Evolutionary conservation across 2,888 invertebrate genomes (phyloP).

Genomic region (Dryobota labecula): DNA sequence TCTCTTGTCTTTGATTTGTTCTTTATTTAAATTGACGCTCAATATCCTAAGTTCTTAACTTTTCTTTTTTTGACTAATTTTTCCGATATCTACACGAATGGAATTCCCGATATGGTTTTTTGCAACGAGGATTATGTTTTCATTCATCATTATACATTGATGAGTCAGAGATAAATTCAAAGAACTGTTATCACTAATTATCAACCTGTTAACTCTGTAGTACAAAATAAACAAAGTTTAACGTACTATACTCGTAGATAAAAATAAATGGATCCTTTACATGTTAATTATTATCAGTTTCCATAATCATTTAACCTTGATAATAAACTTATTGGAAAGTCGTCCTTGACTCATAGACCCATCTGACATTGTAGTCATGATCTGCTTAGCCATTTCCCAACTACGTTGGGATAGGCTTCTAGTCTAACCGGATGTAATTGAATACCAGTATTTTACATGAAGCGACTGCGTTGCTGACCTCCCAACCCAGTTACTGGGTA

Average conservation of each 20-base stretch:
- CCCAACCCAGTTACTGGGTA: neutral
- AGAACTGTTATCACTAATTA: constrained; percentile 27
- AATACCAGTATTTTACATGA: neutral
- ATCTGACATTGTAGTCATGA: neutral
- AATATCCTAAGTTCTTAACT: neutral
- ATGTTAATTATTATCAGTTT: neutral
- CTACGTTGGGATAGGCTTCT: neutral
- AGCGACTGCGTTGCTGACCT: neutral
- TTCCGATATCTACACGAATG: neutral
- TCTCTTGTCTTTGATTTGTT: neutral
- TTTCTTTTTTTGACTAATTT: neutral
- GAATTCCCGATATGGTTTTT: neutral
- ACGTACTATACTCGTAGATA: constrained; percentile 34
- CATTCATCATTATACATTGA: constrained; percentile 5
- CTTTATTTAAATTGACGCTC: neutral
- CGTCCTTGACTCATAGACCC: neutral
- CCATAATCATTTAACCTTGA: neutral
- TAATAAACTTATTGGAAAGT: constrained; percentile 1
- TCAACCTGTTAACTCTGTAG: constrained; percentile 24
- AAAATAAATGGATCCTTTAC: constrained; percentile 29
- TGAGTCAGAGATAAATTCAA: constrained; percentile 32
- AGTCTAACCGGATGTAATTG: neutral
- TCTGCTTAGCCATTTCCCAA: neutral
- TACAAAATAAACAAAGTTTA: constrained; percentile 27
- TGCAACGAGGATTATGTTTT: neutral